Conservation (phyloP, 2,797 vertebrate genomes). For the Spatula clypeata region DNA sequence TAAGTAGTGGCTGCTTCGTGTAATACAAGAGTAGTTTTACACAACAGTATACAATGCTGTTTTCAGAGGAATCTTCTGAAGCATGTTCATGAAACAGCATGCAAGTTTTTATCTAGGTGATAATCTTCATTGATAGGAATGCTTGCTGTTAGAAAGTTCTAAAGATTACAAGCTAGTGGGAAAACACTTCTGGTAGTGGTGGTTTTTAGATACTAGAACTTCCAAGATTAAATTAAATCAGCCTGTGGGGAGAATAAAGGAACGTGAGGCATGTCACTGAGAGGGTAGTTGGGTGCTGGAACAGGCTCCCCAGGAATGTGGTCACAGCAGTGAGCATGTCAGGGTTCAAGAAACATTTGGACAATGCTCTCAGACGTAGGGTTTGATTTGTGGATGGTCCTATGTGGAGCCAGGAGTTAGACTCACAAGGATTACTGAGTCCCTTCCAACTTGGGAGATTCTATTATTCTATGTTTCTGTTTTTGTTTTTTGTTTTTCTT, state of each 20-base stretch:
- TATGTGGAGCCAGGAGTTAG: no score
- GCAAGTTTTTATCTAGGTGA: background rate
- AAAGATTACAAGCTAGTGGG: background rate
- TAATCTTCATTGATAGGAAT: background rate
- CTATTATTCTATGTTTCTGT: background rate
- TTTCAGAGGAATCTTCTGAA: background rate
- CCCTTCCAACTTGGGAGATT: no score
- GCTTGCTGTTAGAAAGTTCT: background rate
- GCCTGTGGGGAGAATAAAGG: accelerated
- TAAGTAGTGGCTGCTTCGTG: background rate
- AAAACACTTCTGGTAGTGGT: background rate
- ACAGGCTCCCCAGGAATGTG: no score
- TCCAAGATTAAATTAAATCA: background rate
- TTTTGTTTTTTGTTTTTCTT: background rate
- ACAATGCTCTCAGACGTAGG: no score
- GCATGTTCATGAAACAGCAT: background rate
- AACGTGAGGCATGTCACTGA: accelerated
- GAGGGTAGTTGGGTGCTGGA: no score
- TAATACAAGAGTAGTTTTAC: background rate
- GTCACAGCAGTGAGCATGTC: no score
- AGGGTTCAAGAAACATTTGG: no score
- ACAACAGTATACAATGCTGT: accelerated
- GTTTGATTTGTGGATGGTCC: no score
- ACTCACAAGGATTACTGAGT: no score
- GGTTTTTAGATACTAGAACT: background rate